A percentile compares a stretch with the other conserved stretches of the same genome.
phyloP scores from a whole-genome alignment of 2,888 invertebrate species.

The Sialis lutaria region DNA sequence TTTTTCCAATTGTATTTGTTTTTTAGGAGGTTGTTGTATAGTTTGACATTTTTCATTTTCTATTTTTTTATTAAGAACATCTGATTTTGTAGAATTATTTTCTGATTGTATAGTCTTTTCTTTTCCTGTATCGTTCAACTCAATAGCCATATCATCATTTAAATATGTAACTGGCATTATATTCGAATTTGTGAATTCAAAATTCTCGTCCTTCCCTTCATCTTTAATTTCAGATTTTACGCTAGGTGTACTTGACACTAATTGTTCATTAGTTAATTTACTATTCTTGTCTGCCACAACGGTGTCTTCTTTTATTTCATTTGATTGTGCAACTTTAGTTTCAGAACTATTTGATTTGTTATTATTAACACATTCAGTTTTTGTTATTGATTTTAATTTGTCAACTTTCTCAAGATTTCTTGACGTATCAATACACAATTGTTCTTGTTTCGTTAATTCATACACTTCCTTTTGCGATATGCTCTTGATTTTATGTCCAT shows the following conservation, averaged over 20 bases:
- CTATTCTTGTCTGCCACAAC: background rate
- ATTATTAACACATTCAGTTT: no score
- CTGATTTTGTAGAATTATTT: no score
- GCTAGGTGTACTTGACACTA: no score
- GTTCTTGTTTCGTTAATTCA: constrained; percentile 15
- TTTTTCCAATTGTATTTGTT: background rate
- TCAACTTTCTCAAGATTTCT: constrained; percentile 9
- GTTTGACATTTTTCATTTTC: constrained; percentile 6
- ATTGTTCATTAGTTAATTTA: background rate
- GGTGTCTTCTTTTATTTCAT: background rate
- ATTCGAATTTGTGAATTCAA: no score
- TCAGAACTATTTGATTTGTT: constrained; percentile 1
- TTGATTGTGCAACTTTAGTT: constrained; percentile 5
- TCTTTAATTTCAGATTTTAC: no score
- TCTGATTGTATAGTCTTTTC: no score
- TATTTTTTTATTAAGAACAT: no score
- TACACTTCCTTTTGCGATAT: constrained; percentile 24
- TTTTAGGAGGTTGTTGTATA: constrained; percentile 2
- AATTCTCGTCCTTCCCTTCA: no score
- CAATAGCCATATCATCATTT: no score
- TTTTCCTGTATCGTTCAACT: no score
- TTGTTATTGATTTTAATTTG: no score
- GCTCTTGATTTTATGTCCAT: constrained; percentile 26
- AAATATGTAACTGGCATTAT: no score
- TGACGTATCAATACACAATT: constrained; percentile 1